phyloP scores from a whole-genome alignment of 2,888 invertebrate genomes.

The Druceiella hillmani region DNA sequence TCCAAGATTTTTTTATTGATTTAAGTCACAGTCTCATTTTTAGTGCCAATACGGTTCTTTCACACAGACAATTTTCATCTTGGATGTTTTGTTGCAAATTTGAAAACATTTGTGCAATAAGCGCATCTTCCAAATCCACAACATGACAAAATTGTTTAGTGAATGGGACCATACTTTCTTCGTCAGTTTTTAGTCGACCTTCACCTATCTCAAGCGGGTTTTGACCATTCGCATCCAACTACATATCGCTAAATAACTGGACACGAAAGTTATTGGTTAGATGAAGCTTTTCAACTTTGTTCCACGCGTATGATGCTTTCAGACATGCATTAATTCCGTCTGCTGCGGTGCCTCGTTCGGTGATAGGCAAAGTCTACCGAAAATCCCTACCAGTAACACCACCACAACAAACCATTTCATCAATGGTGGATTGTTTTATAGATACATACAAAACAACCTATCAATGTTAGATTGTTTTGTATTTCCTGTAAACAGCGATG shows the following conservation, averaged over 20 bases:
- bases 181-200: conserved; percentile 21
- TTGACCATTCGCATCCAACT: conserved; percentile 22
- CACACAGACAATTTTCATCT: conserved; percentile 24
- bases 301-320: too few relatives aligned
- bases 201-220: conserved; percentile 25
- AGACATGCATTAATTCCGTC: too few relatives aligned
- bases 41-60: conserved; percentile 24
- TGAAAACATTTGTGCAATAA: conserved; percentile 23
- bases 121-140: conserved; percentile 13
- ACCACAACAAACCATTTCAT: too few relatives aligned
- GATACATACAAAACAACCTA: too few relatives aligned
- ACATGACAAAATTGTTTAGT: conserved; percentile 21
- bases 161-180: conserved; percentile 22
- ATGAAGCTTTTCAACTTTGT: too few relatives aligned
- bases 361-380: too few relatives aligned
- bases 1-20: too few relatives aligned
- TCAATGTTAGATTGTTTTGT: too few relatives aligned
- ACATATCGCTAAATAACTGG: conserved; percentile 18
- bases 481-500: too few relatives aligned
- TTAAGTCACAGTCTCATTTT: conserved; percentile 22
- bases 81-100: conserved; percentile 22
- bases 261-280: too few relatives aligned
- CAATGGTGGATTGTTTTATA: background rate
- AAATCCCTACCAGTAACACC: background rate
- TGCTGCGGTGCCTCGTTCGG: too few relatives aligned